phyloP scores from a whole-genome alignment of 2,797 vertebrate genomes.

The Molothrus aeneus region DNA sequence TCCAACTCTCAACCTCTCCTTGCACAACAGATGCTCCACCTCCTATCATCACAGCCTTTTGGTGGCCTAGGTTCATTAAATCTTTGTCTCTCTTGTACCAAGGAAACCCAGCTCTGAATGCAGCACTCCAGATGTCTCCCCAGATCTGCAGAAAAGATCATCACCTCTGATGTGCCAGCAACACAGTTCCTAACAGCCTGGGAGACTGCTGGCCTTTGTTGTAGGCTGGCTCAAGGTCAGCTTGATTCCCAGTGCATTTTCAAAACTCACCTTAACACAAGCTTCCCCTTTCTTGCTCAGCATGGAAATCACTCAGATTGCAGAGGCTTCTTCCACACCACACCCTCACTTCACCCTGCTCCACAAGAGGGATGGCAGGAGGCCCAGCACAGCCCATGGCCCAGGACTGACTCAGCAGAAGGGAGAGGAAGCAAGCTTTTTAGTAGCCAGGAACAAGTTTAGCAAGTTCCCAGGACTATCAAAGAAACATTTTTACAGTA shows the following conservation, averaged over 20 bases:
- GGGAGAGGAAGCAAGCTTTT: background rate
- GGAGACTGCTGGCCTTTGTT: accelerated
- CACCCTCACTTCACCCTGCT: no score
- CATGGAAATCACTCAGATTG: accelerated
- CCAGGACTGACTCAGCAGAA: background rate
- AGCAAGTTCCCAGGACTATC: background rate
- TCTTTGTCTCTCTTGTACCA: accelerated
- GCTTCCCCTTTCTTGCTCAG: background rate
- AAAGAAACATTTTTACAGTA: background rate
- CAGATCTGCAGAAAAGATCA: background rate
- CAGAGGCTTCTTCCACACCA: background rate
- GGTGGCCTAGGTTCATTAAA: background rate
- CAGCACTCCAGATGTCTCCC: background rate
- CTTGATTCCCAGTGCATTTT: background rate
- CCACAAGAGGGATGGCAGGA: background rate
- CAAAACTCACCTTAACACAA: background rate
- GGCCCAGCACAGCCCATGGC: background rate
- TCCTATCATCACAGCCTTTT: background rate
- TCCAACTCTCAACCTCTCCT: background rate
- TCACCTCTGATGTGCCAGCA: accelerated
- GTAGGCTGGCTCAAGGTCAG: background rate
- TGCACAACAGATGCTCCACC: no score
- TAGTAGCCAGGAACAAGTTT: background rate
- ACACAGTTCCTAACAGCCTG: background rate
- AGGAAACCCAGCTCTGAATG: background rate